These are phyloP conservation scores for Pissodes strobi DNA, from an alignment of 1,140 invertebrate genomes.

Conservation along the genomic window DNA sequence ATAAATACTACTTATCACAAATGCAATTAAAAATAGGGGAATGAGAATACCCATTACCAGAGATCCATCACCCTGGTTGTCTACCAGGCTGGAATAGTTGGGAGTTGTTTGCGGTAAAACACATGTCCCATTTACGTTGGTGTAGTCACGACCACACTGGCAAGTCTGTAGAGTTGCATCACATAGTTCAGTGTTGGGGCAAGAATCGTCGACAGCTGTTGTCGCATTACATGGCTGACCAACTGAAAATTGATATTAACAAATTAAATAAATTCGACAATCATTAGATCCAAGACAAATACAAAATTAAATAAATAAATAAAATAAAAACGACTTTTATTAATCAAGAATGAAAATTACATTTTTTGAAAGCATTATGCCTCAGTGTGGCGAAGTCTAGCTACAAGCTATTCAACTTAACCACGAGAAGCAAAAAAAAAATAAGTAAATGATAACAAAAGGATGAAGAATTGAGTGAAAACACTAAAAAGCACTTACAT, in stretches of 20 bases:
- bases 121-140: conserved; percentile 18
- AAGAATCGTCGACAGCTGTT: conserved; percentile 4
- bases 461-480: too few relatives aligned
- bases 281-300: too few relatives aligned
- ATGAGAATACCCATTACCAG: conserved; percentile 43
- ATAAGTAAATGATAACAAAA: too few relatives aligned
- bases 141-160: conserved; percentile 27
- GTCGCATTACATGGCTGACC: conserved; percentile 33
- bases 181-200: conserved; percentile 28
- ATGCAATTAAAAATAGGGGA: conserved; percentile 41
- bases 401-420: too few relatives aligned
- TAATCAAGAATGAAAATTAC: too few relatives aligned
- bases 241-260: conserved; percentile 21
- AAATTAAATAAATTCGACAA: too few relatives aligned
- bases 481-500: too few relatives aligned
- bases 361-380: too few relatives aligned
- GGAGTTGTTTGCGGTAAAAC: conserved; percentile 10
- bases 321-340: too few relatives aligned
- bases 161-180: conserved; percentile 28
- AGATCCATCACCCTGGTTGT: conserved; percentile 40
- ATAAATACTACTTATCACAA: conserved; percentile 47
- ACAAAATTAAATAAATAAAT: too few relatives aligned
- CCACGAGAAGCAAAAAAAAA: too few relatives aligned
- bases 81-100: conserved; percentile 39
- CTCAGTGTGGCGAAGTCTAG: too few relatives aligned